phyloP scores from a whole-genome alignment of 2,113 vertebrate species.

The Chauna torquata region DNA sequence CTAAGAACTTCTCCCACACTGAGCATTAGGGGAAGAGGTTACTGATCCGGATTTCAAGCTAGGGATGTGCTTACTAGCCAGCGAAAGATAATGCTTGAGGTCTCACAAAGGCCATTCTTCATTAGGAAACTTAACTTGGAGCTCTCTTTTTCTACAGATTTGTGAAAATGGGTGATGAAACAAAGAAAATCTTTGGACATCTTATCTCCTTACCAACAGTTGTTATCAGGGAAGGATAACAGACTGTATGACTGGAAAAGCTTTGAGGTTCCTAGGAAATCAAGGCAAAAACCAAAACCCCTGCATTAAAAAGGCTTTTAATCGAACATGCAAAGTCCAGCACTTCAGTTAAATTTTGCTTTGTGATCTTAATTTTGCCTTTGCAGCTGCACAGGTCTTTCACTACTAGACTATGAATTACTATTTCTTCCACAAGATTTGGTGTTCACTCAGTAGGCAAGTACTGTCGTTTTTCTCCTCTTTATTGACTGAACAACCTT shows the following conservation, averaged over 20 bases:
- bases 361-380: not conserved
- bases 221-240: not conserved
- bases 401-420: not conserved
- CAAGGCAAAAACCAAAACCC: not conserved
- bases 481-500: not conserved
- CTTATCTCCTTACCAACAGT: not conserved
- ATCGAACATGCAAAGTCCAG: not conserved
- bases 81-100: not conserved
- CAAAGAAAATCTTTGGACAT: not conserved
- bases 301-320: not conserved
- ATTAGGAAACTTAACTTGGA: not conserved
- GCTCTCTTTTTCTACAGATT: not conserved
- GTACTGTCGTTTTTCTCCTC: not conserved
- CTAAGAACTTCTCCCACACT: not conserved
- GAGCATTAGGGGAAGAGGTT: not conserved
- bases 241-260: not conserved
- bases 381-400: not conserved
- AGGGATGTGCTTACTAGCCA: not conserved
- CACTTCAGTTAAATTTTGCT: not conserved
- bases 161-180: not conserved
- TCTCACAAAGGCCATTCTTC: not conserved
- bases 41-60: not conserved
- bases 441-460: not conserved
- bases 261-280: not conserved
- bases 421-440: not conserved